These are phyloP conservation scores for Callospermophilus lateralis DNA, from an alignment of 2,113 vertebrate genomes.

Conservation along the genomic window DNA sequence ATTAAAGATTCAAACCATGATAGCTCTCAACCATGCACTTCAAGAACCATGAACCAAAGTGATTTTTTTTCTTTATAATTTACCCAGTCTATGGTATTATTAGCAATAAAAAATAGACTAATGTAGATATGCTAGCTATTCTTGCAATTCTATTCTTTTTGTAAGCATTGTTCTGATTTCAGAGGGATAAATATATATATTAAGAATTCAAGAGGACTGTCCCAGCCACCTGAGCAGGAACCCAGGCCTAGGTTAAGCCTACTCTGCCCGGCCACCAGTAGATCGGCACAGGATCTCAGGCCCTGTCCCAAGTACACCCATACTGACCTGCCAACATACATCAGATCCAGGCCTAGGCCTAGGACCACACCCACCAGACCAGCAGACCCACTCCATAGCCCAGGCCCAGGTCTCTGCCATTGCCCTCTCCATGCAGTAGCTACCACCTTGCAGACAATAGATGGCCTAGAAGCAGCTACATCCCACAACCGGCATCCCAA, in stretches of 20 bases:
- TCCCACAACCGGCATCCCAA: too few relatives aligned
- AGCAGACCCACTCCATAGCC: too few relatives aligned
- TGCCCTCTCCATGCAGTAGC: too few relatives aligned
- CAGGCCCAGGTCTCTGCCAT: too few relatives aligned
- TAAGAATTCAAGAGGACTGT: not conserved
- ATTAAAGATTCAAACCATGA: too few relatives aligned
- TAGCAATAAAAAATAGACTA: not conserved
- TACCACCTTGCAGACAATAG: too few relatives aligned
- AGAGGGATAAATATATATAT: slow-evolving; percentile 22
- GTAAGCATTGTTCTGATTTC: slow-evolving; percentile 51
- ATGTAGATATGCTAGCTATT: not conserved
- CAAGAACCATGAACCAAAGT: not conserved
- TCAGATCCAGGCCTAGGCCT: too few relatives aligned
- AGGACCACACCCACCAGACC: too few relatives aligned
- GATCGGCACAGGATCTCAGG: too few relatives aligned
- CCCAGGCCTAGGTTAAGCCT: not conserved
- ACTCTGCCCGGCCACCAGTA: not conserved
- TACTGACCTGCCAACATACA: too few relatives aligned
- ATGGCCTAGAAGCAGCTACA: too few relatives aligned
- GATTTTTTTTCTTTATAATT: not conserved
- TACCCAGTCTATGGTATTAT: not conserved
- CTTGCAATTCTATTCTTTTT: slow-evolving; percentile 11
- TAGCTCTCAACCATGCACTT: not conserved
- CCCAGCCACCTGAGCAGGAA: not conserved
- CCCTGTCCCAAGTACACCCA: too few relatives aligned